Conservation (phyloP, 2,797 vertebrate genomes). For the Perodicticus potto region DNA sequence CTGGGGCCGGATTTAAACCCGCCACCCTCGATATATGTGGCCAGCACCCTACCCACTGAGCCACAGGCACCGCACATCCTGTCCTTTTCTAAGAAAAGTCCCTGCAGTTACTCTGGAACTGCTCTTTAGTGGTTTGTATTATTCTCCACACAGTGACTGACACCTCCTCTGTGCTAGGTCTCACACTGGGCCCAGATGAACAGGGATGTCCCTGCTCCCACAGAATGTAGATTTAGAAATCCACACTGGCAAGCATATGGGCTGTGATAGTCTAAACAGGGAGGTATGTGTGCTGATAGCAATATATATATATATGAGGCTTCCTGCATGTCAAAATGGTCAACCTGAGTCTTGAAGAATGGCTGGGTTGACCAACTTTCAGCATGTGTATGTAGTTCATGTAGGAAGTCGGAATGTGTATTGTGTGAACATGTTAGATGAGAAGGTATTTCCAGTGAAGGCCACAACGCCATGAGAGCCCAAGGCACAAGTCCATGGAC, state of each 20-base stretch:
- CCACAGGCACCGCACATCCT: neutral
- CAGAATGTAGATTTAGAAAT: slow-evolving; percentile 8
- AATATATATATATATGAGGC: neutral
- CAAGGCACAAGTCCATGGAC: neutral
- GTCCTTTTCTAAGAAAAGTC: slow-evolving; percentile 40
- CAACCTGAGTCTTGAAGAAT: neutral
- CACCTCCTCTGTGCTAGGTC: neutral
- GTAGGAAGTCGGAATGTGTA: neutral
- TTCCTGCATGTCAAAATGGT: neutral
- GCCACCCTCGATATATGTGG: too few species aligned
- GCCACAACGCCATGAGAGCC: neutral
- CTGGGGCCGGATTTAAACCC: too few species aligned
- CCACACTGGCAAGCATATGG: neutral
- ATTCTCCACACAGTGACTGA: neutral
- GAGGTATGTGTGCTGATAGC: neutral
- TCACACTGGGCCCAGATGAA: neutral
- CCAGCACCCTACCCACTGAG: too few species aligned
- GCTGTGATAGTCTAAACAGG: neutral
- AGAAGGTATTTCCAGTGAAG: neutral
- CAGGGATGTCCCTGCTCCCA: neutral
- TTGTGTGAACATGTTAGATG: neutral
- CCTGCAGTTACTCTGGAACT: neutral
- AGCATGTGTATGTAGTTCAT: neutral
- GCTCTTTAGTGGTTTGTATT: neutral
- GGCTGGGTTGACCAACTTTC: neutral